Base-by-base conservation (phyloP, 2,888 invertebrate genomes). In the Chrysotoxum bicinctum region DNA sequence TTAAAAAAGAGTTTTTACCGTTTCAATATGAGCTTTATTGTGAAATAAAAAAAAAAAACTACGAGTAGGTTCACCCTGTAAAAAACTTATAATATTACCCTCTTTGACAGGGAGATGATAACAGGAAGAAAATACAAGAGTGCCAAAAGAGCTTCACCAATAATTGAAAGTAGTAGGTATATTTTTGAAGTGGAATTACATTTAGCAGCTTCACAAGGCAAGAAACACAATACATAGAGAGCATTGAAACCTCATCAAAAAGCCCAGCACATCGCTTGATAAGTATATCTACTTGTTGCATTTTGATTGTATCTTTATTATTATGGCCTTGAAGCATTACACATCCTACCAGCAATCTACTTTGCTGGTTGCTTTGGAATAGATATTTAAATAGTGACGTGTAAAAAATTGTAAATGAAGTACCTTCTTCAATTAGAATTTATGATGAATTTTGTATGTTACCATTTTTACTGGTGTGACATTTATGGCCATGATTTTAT, bases 281-380 rank as follows among this genome's bases (percentile, higher is more conserved):
- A 75, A 50, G 70, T 66, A 52, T 66, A 45, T 56, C 54, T 43
- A 80, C 76, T 80, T 80, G 76, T 76, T 80, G 80, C 76, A 62
- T 48, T 80, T 54, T 80, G 76, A 80, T 56, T 21, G 37, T 58
- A 43, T 45, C 16, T 21, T n/a, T 40, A 14, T 37, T 50, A 50
- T 40, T 26, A 70, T 70, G 58, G 3, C 12, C 40, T 35, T 40
- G 6, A 50, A 50, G 14, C 26, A 8, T 50, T 50, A 50, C 48
- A 23, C 12, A 45, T 23, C 8, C 37, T 43, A 26, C 16, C 40
- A 72, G 21, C 62, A 26, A 69, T 45, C 26, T 26, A n/a, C 52
- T 45, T 48, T n/a, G 23, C 26, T 32, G n/a, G 48, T 62, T 30
- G 9, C 6, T 16, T 16, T 43, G 3, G 8, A 19, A 19, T 19